Evolutionary conservation across 2,888 invertebrate genomes (phyloP).

Genomic region (Helicoverpa assulta): DNA sequence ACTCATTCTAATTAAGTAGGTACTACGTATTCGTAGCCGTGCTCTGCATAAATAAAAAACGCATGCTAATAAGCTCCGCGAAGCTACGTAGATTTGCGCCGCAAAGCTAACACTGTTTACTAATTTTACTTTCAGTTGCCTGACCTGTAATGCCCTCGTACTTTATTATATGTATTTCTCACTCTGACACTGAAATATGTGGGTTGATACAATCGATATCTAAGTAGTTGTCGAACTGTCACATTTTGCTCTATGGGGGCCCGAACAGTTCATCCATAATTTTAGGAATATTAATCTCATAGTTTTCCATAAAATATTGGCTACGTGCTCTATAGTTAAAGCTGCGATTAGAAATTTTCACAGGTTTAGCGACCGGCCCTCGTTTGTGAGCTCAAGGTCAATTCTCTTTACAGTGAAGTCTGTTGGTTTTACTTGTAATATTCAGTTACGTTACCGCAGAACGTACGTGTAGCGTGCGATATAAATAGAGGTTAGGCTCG

Average conservation of each 20-base stretch:
- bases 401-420: slow-evolving; percentile 72
- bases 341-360: slow-evolving; percentile 19
- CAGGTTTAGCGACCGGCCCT: slow-evolving; percentile 62
- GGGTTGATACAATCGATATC: slow-evolving; percentile 23
- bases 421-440: slow-evolving; percentile 84
- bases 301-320: neutral
- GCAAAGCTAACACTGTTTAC: slow-evolving; percentile 3
- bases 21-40: slow-evolving; percentile 8
- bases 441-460: slow-evolving; percentile 81
- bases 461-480: slow-evolving; percentile 80
- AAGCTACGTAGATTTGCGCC: slow-evolving; percentile 5
- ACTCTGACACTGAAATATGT: neutral
- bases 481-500: slow-evolving; percentile 85
- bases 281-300: neutral
- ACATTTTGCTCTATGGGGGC: neutral
- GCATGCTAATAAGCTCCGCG: slow-evolving; percentile 5
- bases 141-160: neutral
- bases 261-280: neutral
- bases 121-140: neutral
- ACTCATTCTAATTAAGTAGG: slow-evolving; percentile 24
- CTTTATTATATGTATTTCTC: slow-evolving; percentile 1
- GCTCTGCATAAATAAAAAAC: slow-evolving; percentile 7
- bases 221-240: neutral
- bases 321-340: slow-evolving; percentile 5
- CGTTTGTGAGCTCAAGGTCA: slow-evolving; percentile 71